Base-by-base conservation (phyloP, 2,797 vertebrate species). In the Pseudochirops cupreus region DNA sequence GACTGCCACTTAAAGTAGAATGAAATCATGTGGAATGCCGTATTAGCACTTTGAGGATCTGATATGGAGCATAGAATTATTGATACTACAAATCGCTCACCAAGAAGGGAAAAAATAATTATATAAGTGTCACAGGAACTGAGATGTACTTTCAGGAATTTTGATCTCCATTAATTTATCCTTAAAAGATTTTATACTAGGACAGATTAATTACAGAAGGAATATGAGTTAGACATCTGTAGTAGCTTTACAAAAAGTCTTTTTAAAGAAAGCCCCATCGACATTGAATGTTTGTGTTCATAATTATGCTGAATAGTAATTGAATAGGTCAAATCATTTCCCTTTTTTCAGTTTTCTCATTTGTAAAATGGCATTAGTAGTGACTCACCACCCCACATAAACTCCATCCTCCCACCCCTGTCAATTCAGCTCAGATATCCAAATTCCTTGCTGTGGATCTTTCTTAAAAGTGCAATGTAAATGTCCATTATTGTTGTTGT, bases 191-290 rank as follows among this genome's bases (percentile, higher is more conserved):
- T 96, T 58, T 57, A 74, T 82, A 74, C 10, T 94, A 55, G n/a
- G 94, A 96, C 94, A 50, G 92, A 93, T 9, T 95, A 31, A 46
- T 95, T 92, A 50, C 93, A 58, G 92, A 92, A 93, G 13, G 91
- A 91, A 54, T 50, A 5, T 90, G 7, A 28, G 1, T 93, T 87
- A 87, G 39, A 12, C 94, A 93, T 94, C 39, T 93, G 31, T 1
- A 16, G 92, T 28, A 18, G 59, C 16, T 74, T 39, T 39, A 21
- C n/a, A 82, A 39, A 39, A 74, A 82, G 16, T 46, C 21, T 82
- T 2, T 24, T 82, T 82, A 39, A 82, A 46, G 9, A n/a, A n/a
- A n/a, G n/a, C 2, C 39, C 21, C 39, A 82, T 82, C 1, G 3
- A 82, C 39, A 46, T 82, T 82, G 74, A 82, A 46, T 46, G 6